These are phyloP conservation scores for Huso huso DNA, from an alignment of 2,797 vertebrate species.

Conservation along the genomic window DNA sequence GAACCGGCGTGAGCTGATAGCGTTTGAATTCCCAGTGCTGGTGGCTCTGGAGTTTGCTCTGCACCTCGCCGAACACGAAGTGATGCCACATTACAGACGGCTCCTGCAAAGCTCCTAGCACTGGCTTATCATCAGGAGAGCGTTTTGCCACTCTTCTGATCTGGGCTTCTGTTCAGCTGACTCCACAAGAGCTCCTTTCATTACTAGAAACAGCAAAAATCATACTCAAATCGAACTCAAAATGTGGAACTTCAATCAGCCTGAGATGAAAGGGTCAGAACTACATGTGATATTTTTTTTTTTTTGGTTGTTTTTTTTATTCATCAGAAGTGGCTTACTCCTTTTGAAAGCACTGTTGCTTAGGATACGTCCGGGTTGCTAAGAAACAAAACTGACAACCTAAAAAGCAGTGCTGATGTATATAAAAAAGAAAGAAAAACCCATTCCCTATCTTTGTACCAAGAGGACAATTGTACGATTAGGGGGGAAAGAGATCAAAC, in stretches of 20 bases:
- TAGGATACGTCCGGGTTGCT: slow-evolving; percentile 1
- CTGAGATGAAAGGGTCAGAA: neutral
- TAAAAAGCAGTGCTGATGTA: too few species aligned
- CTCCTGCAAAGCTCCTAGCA: slow-evolving; percentile 89
- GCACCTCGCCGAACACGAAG: slow-evolving; percentile 88
- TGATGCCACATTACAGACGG: slow-evolving; percentile 98
- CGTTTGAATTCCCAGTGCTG: slow-evolving; percentile 93
- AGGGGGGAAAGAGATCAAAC: too few species aligned
- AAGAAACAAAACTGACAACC: slow-evolving; percentile 1
- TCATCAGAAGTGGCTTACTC: slow-evolving; percentile 1
- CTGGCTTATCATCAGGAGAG: slow-evolving; percentile 54
- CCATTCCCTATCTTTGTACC: too few species aligned
- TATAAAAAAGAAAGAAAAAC: too few species aligned
- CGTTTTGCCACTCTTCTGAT: slow-evolving; percentile 23
- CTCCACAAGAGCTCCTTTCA: slow-evolving; percentile 24
- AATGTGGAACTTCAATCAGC: neutral
- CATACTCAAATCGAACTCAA: slow-evolving; percentile 24
- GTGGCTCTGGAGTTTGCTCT: slow-evolving; percentile 96
- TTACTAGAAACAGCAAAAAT: slow-evolving; percentile 58
- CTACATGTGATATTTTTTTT: slow-evolving; percentile 5
- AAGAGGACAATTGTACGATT: too few species aligned
- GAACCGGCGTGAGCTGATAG: slow-evolving; percentile 91
- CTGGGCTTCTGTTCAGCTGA: slow-evolving; percentile 23
- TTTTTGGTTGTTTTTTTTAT: neutral
- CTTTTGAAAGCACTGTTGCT: slow-evolving; percentile 8